Conservation (phyloP, 1,140 invertebrate species). For the Cepaea nemoralis region DNA sequence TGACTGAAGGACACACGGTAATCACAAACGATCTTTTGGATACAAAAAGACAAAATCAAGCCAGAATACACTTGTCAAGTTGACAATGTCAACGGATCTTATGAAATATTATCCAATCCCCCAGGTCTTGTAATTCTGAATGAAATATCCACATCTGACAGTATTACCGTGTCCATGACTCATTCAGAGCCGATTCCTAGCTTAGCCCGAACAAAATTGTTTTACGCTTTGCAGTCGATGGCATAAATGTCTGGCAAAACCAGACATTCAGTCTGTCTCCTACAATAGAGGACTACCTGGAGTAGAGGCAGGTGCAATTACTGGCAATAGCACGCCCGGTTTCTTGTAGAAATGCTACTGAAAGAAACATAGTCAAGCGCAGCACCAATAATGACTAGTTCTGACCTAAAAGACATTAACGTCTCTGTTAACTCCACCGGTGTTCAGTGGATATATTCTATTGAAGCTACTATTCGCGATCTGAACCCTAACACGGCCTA, state of each 20-base stretch:
- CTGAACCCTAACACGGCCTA: constrained; percentile 2
- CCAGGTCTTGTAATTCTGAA: neutral
- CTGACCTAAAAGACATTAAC: neutral
- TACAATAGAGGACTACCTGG: neutral
- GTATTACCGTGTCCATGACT: neutral
- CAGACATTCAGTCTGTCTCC: neutral
- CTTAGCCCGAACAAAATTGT: neutral
- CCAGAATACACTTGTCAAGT: neutral
- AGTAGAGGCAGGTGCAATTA: neutral
- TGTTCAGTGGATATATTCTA: neutral
- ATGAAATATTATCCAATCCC: neutral
- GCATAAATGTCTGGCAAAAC: neutral
- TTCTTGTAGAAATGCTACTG: neutral
- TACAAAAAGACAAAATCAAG: constrained; percentile 1
- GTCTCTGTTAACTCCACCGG: neutral
- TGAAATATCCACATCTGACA: neutral
- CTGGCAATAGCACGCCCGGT: neutral
- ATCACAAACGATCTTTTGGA: neutral
- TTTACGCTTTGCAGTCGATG: neutral
- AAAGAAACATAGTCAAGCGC: neutral
- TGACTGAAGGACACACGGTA: constrained; percentile 15
- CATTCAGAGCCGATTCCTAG: neutral
- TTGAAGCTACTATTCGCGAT: neutral
- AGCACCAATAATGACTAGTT: neutral
- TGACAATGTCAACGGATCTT: neutral